A percentile compares a stretch with the other conserved stretches of the same genome.
These are phyloP conservation scores for Drosophila eugracilis DNA, from an alignment of 1,140 invertebrate genomes.

Conservation along the genomic window DNA sequence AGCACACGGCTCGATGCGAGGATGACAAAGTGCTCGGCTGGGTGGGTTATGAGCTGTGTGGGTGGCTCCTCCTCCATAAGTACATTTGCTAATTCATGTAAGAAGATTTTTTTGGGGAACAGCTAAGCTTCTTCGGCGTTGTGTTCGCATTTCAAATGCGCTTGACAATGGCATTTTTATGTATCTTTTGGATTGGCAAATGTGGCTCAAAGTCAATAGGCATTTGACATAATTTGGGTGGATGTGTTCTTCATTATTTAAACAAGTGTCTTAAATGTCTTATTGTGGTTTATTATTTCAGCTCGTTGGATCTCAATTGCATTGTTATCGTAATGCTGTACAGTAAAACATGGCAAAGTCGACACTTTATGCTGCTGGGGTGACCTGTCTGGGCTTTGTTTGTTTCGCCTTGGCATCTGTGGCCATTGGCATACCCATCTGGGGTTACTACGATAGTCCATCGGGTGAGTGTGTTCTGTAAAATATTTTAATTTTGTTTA, in stretches of 20 bases:
- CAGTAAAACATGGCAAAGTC: slow-evolving; percentile 84
- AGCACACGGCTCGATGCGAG: slow-evolving; percentile 27
- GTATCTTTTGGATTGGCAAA: slow-evolving; percentile 4
- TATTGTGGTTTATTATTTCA: slow-evolving; percentile 7
- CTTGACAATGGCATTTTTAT: slow-evolving; percentile 26
- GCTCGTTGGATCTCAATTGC: slow-evolving; percentile 57
- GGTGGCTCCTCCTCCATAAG: slow-evolving; percentile 1
- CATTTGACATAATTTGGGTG: slow-evolving; percentile 36
- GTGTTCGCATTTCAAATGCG: slow-evolving; percentile 11
- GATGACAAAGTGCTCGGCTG: slow-evolving; percentile 29
- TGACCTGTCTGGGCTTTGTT: slow-evolving; percentile 90
- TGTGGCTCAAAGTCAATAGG: slow-evolving; percentile 38
- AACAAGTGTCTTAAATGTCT: slow-evolving; percentile 17
- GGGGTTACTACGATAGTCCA: slow-evolving; percentile 91
- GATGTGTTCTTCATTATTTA: slow-evolving; percentile 8
- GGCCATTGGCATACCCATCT: slow-evolving; percentile 90
- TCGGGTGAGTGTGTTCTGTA: slow-evolving; percentile 54
- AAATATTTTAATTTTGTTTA: slow-evolving; percentile 79
- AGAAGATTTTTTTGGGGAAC: slow-evolving; percentile 28
- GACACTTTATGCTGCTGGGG: slow-evolving; percentile 89
- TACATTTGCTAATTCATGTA: slow-evolving; percentile 6
- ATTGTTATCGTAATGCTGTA: slow-evolving; percentile 74
- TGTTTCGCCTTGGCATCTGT: slow-evolving; percentile 91
- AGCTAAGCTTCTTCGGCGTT: slow-evolving; percentile 17
- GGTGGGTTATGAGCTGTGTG: slow-evolving; percentile 22